Evolutionary conservation across 1,140 invertebrate species (phyloP), one percentile per base, ranked within the genome.

Genomic region (Charaxes varanes): DNA sequence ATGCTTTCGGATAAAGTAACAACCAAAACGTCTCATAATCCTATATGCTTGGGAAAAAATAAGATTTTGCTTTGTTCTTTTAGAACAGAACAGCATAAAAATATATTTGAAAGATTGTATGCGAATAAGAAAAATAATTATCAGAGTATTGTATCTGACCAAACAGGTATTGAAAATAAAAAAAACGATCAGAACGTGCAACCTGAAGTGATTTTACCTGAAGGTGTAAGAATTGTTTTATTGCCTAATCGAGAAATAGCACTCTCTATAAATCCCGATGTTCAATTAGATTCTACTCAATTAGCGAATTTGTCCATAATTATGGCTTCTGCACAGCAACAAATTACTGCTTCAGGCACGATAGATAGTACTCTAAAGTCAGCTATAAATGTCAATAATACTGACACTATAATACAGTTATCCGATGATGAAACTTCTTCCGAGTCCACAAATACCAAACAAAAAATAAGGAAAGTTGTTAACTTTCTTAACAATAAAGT

Each of bases 181-280:
- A 4, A 13, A 22, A 10, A 6, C 1, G 17, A 6, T 12, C 10
- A 6, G n/a, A 11, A 18, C n/a, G 3, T 26, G 13, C 5, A 32
- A 7, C n/a, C 30, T 15, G n/a, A 2, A 38, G 4, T 16, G 7
- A 13, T 26, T 11, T 43, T 63, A 28, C 68, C 68, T n/a, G 24
- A 27, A 6, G 64, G 66, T n/a, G 53, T 69, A 4, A 43, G 61
- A 11, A 35, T 77, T 31, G 28, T 58, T 3, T 27, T 65, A 13
- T 26, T 59, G 34, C 57, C 57, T 6, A 53, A 56, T 44, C 44
- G 45, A 10, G 34, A 56, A 23, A 17, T 72, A 7, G 55, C 45
- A 4, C 43, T 58, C n/a, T 37, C 42, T 16, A 24, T 70, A 7
- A 42, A 62, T 5, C 52, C 58, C 0, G 53, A 41, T 8, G 27